phyloP scores from a whole-genome alignment of 2,113 vertebrate genomes.

The Microtus ochrogaster region DNA sequence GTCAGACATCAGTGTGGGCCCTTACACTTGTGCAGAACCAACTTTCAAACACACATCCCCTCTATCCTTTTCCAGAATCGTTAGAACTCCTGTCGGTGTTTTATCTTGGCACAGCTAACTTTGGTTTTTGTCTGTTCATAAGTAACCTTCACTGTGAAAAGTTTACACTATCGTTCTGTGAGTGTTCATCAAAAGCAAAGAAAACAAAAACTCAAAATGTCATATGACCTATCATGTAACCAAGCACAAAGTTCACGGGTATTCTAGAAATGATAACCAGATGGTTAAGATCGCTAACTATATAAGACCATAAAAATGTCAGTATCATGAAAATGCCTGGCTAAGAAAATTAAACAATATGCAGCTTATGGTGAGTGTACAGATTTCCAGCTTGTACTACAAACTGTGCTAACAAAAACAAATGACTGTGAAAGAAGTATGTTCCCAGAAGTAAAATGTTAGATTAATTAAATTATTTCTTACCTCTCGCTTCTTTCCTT shows the following conservation, averaged over 20 bases:
- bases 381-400: background rate
- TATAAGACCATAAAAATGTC: background rate
- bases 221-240: background rate
- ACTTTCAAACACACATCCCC: constrained; percentile 22
- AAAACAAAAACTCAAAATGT: background rate
- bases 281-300: constrained; percentile 35
- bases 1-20: background rate
- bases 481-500: background rate
- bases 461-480: background rate
- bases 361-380: background rate
- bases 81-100: constrained; percentile 10
- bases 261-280: background rate
- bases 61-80: background rate
- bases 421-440: background rate
- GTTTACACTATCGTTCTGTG: constrained; percentile 54
- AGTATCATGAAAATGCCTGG: background rate
- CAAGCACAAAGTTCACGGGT: background rate
- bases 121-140: constrained; percentile 42
- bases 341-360: constrained; percentile 41
- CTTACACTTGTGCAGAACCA: background rate
- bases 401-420: background rate
- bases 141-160: constrained; percentile 64
- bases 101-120: background rate
- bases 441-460: background rate
- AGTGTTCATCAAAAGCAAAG: background rate